These are phyloP conservation scores for Brachionus asplanchnoidis DNA, from an alignment of 1,140 invertebrate genomes.

Conservation along the genomic window DNA sequence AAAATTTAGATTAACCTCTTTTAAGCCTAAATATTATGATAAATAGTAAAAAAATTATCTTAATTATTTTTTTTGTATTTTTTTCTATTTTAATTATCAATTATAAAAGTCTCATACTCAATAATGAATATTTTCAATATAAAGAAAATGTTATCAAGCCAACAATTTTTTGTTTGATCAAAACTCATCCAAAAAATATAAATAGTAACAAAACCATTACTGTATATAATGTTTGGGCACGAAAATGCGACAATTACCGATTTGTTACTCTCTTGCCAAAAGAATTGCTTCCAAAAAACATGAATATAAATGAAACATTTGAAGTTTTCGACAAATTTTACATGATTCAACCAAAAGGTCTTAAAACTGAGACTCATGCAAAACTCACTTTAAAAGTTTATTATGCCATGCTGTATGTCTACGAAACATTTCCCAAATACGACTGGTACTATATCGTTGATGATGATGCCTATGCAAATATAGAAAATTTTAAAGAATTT, in stretches of 20 bases:
- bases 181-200: conserved; percentile 9
- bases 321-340: not conserved
- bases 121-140: too few species aligned
- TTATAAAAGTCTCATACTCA: too few species aligned
- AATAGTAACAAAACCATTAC: not conserved
- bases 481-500: conserved; percentile 57
- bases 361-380: not conserved
- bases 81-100: too few species aligned
- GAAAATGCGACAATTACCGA: not conserved
- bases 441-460: conserved; percentile 93
- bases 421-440: conserved; percentile 49
- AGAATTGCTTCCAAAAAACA: not conserved
- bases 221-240: not conserved
- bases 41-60: too few species aligned
- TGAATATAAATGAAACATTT: not conserved
- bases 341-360: conserved; percentile 13
- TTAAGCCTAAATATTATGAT: too few species aligned
- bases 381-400: not conserved
- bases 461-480: conserved; percentile 76
- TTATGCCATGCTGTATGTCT: conserved; percentile 56
- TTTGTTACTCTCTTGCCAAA: not conserved
- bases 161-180: not conserved
- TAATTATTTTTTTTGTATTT: too few species aligned
- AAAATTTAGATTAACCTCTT: too few species aligned
- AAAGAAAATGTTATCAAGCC: not conserved